Evolutionary conservation across 2,797 vertebrate genomes (phyloP).

Genomic region (Capromys pilorides): DNA sequence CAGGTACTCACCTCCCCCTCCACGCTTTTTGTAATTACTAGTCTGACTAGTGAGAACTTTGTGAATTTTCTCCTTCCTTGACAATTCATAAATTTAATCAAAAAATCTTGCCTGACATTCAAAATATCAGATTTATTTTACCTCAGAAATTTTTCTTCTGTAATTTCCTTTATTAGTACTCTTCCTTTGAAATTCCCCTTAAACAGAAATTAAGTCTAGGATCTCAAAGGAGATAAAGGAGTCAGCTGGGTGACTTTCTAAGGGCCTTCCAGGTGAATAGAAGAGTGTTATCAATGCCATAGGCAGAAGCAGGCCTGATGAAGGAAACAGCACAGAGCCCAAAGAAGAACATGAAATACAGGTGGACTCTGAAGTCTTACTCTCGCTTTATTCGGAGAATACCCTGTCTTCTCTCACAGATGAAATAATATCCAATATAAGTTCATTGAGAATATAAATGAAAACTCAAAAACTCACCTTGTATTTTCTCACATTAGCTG

Average conservation of each 20-base stretch:
- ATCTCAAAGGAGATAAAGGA: not conserved
- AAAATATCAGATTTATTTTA: conserved; percentile 12
- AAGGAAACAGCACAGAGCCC: not conserved
- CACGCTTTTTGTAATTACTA: not conserved
- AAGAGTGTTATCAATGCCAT: not conserved
- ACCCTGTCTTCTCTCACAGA: conserved; percentile 4
- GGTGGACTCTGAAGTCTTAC: not conserved
- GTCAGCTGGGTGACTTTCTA: not conserved
- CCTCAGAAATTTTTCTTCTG: conserved; percentile 22
- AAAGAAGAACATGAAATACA: not conserved
- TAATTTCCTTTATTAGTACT: conserved; percentile 27
- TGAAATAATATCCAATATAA: conserved; percentile 38
- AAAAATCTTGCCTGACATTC: not conserved
- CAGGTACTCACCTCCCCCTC: not conserved
- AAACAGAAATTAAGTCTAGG: not conserved
- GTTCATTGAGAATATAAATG: conserved; percentile 41
- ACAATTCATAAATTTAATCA: conserved; percentile 48
- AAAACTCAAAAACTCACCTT: conserved; percentile 44
- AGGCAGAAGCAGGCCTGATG: not conserved
- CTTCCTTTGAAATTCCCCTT: conserved; percentile 50
- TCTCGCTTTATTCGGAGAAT: not conserved
- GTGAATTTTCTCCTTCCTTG: conserved; percentile 25
- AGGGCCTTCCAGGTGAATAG: not conserved
- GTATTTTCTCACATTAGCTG: conserved; percentile 19
- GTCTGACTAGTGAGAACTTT: conserved; percentile 13